Base-by-base conservation (phyloP, 2,888 invertebrate species). In the Tupiocoris notatus region DNA sequence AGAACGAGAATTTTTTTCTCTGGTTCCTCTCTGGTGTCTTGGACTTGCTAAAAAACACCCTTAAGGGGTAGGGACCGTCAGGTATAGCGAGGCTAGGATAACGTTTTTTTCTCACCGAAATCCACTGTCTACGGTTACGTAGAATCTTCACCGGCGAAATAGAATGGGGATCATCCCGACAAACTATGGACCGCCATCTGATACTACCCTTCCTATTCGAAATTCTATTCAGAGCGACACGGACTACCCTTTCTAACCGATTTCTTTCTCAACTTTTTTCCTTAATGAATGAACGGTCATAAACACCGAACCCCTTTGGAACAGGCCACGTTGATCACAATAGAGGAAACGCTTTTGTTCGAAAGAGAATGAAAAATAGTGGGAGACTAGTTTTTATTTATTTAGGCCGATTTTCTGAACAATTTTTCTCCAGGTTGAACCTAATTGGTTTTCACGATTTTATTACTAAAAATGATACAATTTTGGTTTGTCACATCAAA, bases 211-310 rank as follows among this genome's bases (percentile, higher is more conserved):
- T 66, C 75, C 65, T 39, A 39, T 39, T 39, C 39, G 39, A 39
- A 39, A 39, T 24, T 75, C 75, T 65, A 75, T 75, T 75, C 75
- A 75, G 23, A 25, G n/a, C 39, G 24, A 24, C 75, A 75, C 75
- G 75, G 65, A 75, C 75, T 24, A 57, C 75, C 75, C 54, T 66
- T 66, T 39, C 59, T 66, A 25, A 63, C 54, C n/a, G n/a, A n/a
- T n/a, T n/a, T n/a, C n/a, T n/a, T n/a, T n/a, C n/a, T n/a, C 6
- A 39, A 3, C 6, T 39, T 39, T 25, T 62, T 62, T 17, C 17
- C 24, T 70, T 70, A 70, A 70, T 74, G 64, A 74, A 70, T 74
- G 64, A 74, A 74, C 64, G 74, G 74, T 74, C 74, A 74, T 74
- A 74, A 63, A 74, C 70, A 70, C 70, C 70, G 59, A 25, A 25